Evolutionary conservation across 2,888 invertebrate genomes (phyloP).

Genomic region (Geophilus truncorum): DNA sequence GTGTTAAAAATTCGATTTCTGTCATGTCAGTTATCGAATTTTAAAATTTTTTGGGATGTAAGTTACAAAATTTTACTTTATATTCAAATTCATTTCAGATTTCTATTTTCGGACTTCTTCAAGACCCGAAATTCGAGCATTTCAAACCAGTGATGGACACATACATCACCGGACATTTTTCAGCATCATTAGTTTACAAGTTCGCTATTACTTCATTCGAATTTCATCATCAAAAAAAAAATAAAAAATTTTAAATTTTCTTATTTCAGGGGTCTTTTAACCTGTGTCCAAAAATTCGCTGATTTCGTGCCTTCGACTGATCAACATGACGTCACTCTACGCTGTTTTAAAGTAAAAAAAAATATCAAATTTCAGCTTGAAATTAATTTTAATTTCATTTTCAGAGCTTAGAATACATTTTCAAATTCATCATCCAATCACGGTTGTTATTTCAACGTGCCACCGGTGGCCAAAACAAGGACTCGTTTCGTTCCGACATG

Average conservation of each 20-base stretch:
- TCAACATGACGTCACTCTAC: slow-evolving; percentile 82
- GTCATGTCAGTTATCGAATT: too few species aligned
- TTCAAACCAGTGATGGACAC: slow-evolving; percentile 91
- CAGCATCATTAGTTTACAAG: slow-evolving; percentile 91
- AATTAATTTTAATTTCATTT: slow-evolving; percentile 33
- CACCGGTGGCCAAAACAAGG: slow-evolving; percentile 82
- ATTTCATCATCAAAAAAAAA: neutral
- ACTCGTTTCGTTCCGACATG: slow-evolving; percentile 72
- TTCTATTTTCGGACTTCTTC: slow-evolving; percentile 82
- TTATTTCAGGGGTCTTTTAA: slow-evolving; percentile 66
- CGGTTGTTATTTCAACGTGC: slow-evolving; percentile 75
- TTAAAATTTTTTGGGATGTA: neutral
- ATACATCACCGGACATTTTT: slow-evolving; percentile 90
- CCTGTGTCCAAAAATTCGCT: slow-evolving; percentile 84
- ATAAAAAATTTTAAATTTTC: neutral
- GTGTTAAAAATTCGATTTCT: too few species aligned
- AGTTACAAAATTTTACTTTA: too few species aligned
- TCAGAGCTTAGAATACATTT: slow-evolving; percentile 78
- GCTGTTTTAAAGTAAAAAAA: slow-evolving; percentile 62
- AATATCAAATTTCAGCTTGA: neutral
- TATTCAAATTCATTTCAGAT: too few species aligned
- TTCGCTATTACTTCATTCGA: too few species aligned
- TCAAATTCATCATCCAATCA: slow-evolving; percentile 87
- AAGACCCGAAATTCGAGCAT: slow-evolving; percentile 87
- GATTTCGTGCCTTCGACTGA: slow-evolving; percentile 80